These are phyloP conservation scores for Hirtodrosophila histrioides DNA, from an alignment of 2,888 invertebrate genomes.

Conservation along the genomic window DNA sequence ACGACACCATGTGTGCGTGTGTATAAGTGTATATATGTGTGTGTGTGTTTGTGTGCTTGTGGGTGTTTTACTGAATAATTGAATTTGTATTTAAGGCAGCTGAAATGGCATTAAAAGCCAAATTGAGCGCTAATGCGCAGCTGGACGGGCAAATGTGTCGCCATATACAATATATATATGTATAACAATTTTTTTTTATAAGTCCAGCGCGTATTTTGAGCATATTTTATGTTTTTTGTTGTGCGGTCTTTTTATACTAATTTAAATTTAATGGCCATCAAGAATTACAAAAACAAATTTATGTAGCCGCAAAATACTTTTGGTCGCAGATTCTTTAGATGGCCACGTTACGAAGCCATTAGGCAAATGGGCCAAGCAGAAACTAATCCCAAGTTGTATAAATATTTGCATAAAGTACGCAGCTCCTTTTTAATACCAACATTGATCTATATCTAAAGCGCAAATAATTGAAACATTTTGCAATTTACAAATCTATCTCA, in stretches of 20 bases:
- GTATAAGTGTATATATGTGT: slow-evolving; percentile 5
- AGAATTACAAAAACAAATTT: slow-evolving; percentile 76
- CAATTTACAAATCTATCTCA: slow-evolving; percentile 36
- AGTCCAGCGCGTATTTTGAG: slow-evolving; percentile 26
- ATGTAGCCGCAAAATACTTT: slow-evolving; percentile 34
- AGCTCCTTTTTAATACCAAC: slow-evolving; percentile 35
- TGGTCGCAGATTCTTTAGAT: slow-evolving; percentile 20
- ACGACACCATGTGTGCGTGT: slow-evolving; percentile 16
- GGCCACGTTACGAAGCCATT: slow-evolving; percentile 42
- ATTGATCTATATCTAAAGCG: slow-evolving; percentile 26
- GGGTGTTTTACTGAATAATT: slow-evolving; percentile 57
- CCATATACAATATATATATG: slow-evolving; percentile 11
- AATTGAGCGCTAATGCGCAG: slow-evolving; percentile 62
- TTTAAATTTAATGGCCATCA: slow-evolving; percentile 79
- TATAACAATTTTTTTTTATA: too few species aligned
- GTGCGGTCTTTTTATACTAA: slow-evolving; percentile 49
- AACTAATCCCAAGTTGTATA: slow-evolving; percentile 50
- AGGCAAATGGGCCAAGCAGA: slow-evolving; percentile 46
- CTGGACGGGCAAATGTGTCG: slow-evolving; percentile 60
- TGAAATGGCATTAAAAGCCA: slow-evolving; percentile 77
- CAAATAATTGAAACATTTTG: slow-evolving; percentile 26
- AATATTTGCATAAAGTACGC: slow-evolving; percentile 71
- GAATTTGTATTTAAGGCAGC: slow-evolving; percentile 72
- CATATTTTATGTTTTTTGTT: slow-evolving; percentile 34
- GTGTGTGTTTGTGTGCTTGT: slow-evolving; percentile 26